Conservation (phyloP, 2,113 vertebrate species). For the Athene noctua region DNA sequence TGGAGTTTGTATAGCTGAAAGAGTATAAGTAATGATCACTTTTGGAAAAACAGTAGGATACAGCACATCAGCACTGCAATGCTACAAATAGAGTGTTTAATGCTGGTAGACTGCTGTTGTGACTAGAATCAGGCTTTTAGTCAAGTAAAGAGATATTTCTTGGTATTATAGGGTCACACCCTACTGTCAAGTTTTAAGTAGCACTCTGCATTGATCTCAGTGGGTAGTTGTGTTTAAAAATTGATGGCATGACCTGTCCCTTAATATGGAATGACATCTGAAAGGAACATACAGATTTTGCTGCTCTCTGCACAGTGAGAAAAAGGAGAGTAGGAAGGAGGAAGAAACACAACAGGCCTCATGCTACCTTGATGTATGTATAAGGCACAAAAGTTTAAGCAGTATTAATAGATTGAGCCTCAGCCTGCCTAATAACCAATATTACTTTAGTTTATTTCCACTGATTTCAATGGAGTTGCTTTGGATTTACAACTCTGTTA, state of each 20-base stretch:
- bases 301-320: neutral
- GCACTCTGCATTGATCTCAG: conserved; percentile 21
- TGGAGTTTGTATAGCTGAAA: neutral
- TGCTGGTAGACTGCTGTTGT: neutral
- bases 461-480: neutral
- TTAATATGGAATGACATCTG: conserved; percentile 8
- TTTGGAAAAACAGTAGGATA: neutral
- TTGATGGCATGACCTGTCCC: conserved; percentile 22
- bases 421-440: neutral
- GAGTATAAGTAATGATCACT: neutral
- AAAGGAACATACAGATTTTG: neutral
- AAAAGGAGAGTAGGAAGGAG: neutral
- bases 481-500: neutral
- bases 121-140: neutral
- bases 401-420: neutral
- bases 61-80: neutral
- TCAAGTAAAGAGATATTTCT: conserved; percentile 26
- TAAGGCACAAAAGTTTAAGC: neutral
- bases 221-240: conserved; percentile 48
- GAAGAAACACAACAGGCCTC: neutral
- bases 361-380: neutral
- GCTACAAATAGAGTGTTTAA: conserved; percentile 25
- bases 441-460: neutral
- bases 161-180: conserved; percentile 5
- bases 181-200: conserved; percentile 9